These are phyloP conservation scores for Nylanderia fulva DNA, from an alignment of 1,140 invertebrate genomes.

Conservation along the genomic window DNA sequence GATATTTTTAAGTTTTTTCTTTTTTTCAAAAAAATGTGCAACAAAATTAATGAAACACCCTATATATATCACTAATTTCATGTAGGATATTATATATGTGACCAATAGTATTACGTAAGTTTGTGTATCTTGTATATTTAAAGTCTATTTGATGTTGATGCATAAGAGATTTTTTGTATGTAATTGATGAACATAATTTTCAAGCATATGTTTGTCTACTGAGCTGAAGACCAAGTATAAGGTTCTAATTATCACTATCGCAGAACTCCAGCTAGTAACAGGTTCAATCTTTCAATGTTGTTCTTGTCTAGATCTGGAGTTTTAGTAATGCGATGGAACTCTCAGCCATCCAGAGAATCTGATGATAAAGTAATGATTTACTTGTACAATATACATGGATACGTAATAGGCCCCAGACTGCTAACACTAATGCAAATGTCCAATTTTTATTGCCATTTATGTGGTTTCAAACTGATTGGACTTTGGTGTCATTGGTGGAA, in stretches of 20 bases:
- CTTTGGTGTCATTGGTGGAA: constrained; percentile 83
- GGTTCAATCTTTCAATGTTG: constrained; percentile 77
- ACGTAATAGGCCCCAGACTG: constrained; percentile 78
- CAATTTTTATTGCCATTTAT: constrained; percentile 81
- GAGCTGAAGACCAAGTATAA: constrained; percentile 13
- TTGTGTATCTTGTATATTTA: neutral
- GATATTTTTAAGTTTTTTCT: no score
- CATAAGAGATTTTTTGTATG: neutral
- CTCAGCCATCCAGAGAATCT: constrained; percentile 56
- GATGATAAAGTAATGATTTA: constrained; percentile 50
- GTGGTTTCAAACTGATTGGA: constrained; percentile 82
- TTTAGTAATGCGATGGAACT: constrained; percentile 64
- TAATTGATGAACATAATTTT: neutral
- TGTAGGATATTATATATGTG: neutral
- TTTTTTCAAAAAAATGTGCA: no score
- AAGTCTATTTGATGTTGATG: neutral
- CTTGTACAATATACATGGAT: constrained; percentile 71
- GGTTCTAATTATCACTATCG: constrained; percentile 37
- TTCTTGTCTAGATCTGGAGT: constrained; percentile 74
- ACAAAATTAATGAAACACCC: no score
- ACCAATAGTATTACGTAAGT: neutral
- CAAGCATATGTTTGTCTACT: constrained; percentile 10
- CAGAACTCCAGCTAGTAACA: constrained; percentile 71
- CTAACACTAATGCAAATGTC: constrained; percentile 84
- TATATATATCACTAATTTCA: neutral